A percentile compares a stretch with the other conserved stretches of the same genome.
Evolutionary conservation across 2,888 invertebrate species (phyloP).

Genomic region (Platycheirus rosarum): DNA sequence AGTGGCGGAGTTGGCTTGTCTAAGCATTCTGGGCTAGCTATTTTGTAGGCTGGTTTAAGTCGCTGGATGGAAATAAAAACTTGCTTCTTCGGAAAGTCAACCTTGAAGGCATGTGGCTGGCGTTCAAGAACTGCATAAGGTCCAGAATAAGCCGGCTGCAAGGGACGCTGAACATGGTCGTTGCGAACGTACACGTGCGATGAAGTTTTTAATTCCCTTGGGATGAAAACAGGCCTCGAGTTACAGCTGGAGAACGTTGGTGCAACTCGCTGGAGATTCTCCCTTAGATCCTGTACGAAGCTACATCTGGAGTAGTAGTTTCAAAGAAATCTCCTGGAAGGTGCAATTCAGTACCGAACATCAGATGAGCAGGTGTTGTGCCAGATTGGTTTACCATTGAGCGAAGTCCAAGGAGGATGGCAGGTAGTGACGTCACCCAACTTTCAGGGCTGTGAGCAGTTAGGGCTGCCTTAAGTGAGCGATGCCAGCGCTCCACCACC

Average conservation of each 20-base stretch:
- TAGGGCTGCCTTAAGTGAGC: slow-evolving; percentile 80
- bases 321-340: slow-evolving; percentile 23
- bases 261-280: slow-evolving; percentile 2
- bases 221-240: slow-evolving; percentile 19
- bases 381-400: no score
- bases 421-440: slow-evolving; percentile 76
- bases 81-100: slow-evolving; percentile 14
- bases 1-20: no score
- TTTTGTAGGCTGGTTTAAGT: slow-evolving; percentile 36
- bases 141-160: slow-evolving; percentile 20
- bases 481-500: slow-evolving; percentile 80
- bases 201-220: slow-evolving; percentile 13
- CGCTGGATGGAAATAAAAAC: slow-evolving; percentile 18
- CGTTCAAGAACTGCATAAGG: slow-evolving; percentile 33
- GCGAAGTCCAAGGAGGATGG: slow-evolving; percentile 24
- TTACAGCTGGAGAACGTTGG: slow-evolving; percentile 10
- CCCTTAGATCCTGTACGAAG: slow-evolving; percentile 17
- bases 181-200: slow-evolving; percentile 27
- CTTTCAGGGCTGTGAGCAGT: slow-evolving; percentile 66
- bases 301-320: background rate
- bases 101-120: slow-evolving; percentile 13
- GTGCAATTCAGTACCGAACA: no score
- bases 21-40: no score
- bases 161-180: slow-evolving; percentile 25
- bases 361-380: no score